Base-by-base conservation (phyloP, 2,113 vertebrate genomes). In the Perca schrenkii region DNA sequence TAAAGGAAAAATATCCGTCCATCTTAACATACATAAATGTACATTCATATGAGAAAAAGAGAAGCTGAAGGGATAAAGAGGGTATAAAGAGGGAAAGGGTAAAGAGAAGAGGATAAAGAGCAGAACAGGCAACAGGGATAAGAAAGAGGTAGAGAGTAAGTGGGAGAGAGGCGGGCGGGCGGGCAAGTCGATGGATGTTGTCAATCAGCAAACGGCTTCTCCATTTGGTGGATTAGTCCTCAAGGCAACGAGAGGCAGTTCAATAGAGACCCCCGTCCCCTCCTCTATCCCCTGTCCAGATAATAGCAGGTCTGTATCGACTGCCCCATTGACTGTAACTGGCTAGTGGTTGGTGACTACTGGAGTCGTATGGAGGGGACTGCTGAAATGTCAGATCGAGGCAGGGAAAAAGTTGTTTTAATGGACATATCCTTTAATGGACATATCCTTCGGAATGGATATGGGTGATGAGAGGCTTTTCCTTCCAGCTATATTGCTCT, bases 181-280 rank as follows among this genome's bases (percentile, higher is more conserved):
- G 66, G 53, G 79, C 36, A 74, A 80, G 86, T 91, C 85, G 25
- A 88, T 88, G 71, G 76, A 79, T 69, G 89, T 71, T 88, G 89
- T 91, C 91, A 90, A 86, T 91, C 90, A 90, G 75, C 84, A 64
- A 93, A 87, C 43, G 84, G 90, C 93, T 89, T 87, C 87, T 87
- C 86, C 84, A 86, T 91, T 92, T 87, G 88, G 77, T 65, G 83
- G 92, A 94, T 91, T 89, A 92, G 86, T 74, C 73, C 70, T 83
- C 74, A 63, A 83, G 85, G 82, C 83, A 83, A 80, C 62, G 52
- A 86, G 88, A 84, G 74, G 87, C 85, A 88, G 90, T 84, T 93
- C 90, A 80, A 92, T 87, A 90, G 85, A 91, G 84, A 87, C 80
- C 79, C 79, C 71, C 56, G 49, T 87, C 80, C 83, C 82, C 86